Base-by-base conservation (phyloP, 2,888 invertebrate genomes). In the Idaea straminata region DNA sequence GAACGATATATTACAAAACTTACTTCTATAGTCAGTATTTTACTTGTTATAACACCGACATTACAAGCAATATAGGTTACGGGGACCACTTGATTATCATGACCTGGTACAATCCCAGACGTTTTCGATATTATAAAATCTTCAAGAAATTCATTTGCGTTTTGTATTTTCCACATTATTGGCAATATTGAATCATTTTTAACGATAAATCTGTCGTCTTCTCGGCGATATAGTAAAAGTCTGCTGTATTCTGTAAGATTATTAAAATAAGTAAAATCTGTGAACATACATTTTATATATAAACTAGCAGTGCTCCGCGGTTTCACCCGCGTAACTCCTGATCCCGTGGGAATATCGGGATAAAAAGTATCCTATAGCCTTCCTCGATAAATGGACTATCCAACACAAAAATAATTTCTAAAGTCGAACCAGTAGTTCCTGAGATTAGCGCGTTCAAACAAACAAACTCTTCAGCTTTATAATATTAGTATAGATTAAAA, bases 151-250 rank as follows among this genome's bases (percentile, higher is more conserved):
- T 91, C 90, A 7, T 84, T 76, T 0, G 84, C 70, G 70, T 91
- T 91, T 57, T 83, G 79, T 72, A 95, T 87, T 75, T 86, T 85
- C 95, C 95, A 95, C 81, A 88, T 89, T 61, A 95, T 80, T 15
- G 94, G 86, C 61, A 94, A 79, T 47, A 93, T 87, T 0, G 94
- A 94, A 74, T 94, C 91, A 75, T 95, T 95, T 65, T 86, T 91
- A 34, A 95, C 83, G 61, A 87, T 92, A 60, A 95, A 83, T 67
- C 84, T 87, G 67, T 92, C 91, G 57, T 85, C 90, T 74, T 89
- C 92, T 60, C 88, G 88, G 61, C 92, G 88, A 70, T 94, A 89
- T 0, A 95, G 78, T 57, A 95, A 81, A 34, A 93, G 85, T 67
- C 93, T 93, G n/a, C 94, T 94, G 66, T 95, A 95, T 64, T 88